Conservation (phyloP, 2,888 invertebrate genomes). For the Melanargia galathea region DNA sequence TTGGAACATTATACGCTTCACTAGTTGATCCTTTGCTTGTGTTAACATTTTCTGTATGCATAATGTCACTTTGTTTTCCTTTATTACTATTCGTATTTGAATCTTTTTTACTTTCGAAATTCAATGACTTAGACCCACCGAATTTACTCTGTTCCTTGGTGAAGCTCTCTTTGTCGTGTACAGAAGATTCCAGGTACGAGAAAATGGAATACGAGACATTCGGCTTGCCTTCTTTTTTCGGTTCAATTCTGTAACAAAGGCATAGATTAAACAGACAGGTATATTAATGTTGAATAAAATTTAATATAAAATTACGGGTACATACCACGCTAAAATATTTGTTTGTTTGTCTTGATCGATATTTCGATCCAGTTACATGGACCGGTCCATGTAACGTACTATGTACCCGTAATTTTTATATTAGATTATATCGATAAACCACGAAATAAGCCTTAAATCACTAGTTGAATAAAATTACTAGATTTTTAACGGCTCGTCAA, state of each 20-base stretch:
- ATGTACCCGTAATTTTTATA: too few relatives aligned
- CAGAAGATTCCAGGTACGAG: slow-evolving; percentile 86
- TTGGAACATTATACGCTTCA: not conserved
- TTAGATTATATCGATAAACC: too few relatives aligned
- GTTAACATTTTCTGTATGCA: slow-evolving; percentile 9
- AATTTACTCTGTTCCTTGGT: slow-evolving; percentile 71
- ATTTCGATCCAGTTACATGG: too few relatives aligned
- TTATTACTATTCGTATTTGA: slow-evolving; percentile 11
- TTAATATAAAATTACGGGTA: too few relatives aligned
- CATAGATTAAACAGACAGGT: too few relatives aligned
- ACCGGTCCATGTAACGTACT: too few relatives aligned
- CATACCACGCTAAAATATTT: too few relatives aligned
- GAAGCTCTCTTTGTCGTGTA: slow-evolving; percentile 82
- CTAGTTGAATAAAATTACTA: too few relatives aligned
- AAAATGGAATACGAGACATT: slow-evolving; percentile 89
- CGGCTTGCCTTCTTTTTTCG: slow-evolving; percentile 71
- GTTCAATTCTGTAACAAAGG: slow-evolving; percentile 61
- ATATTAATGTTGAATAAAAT: too few relatives aligned
- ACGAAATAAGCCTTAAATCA: too few relatives aligned
- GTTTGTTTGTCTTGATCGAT: too few relatives aligned
- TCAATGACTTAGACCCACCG: slow-evolving; percentile 69
- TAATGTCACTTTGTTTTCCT: slow-evolving; percentile 11
- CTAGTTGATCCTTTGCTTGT: not conserved
- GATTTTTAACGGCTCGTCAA: too few relatives aligned
- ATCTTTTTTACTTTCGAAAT: slow-evolving; percentile 30